Conservation (phyloP, 1,140 invertebrate genomes). For the Ganaspis sp. region DNA sequence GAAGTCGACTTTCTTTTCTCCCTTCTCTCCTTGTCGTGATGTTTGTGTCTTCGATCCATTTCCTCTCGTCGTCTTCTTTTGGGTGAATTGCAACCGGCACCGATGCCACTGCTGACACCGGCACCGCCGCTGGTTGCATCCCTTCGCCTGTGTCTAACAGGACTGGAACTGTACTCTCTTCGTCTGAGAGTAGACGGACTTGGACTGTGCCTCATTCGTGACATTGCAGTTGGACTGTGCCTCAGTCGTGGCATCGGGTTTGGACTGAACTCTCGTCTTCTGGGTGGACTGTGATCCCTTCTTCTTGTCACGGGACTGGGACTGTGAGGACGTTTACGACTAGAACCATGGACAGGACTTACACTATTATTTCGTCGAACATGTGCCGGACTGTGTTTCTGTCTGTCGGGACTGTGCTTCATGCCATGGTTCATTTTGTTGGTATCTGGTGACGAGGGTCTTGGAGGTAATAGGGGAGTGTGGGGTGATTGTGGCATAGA, state of each 20-base stretch:
- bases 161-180: constrained; percentile 65
- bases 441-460: constrained; percentile 70
- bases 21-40: constrained; percentile 71
- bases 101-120: constrained; percentile 58
- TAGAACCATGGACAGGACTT: constrained; percentile 56
- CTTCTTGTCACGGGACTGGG: constrained; percentile 65
- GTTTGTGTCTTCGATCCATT: constrained; percentile 71
- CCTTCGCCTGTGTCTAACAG: constrained; percentile 35
- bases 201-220: constrained; percentile 67
- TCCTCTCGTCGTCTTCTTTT: constrained; percentile 72
- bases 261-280: constrained; percentile 71
- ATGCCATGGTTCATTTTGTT: constrained; percentile 44
- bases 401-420: constrained; percentile 62
- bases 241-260: constrained; percentile 60
- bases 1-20: constrained; percentile 69
- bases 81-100: constrained; percentile 60
- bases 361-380: constrained; percentile 40
- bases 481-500: constrained; percentile 73
- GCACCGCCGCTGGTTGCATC: background rate
- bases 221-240: constrained; percentile 64
- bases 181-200: constrained; percentile 61
- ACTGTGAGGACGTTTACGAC: constrained; percentile 66
- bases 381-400: constrained; percentile 65
- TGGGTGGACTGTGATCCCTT: constrained; percentile 65
- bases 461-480: constrained; percentile 78